A percentile compares a stretch with the other conserved stretches of the same genome.
These are phyloP conservation scores for Sanderia malayensis DNA, from an alignment of 30 jellyfish, hydroid and myxozoan species.

Conservation along the genomic window DNA sequence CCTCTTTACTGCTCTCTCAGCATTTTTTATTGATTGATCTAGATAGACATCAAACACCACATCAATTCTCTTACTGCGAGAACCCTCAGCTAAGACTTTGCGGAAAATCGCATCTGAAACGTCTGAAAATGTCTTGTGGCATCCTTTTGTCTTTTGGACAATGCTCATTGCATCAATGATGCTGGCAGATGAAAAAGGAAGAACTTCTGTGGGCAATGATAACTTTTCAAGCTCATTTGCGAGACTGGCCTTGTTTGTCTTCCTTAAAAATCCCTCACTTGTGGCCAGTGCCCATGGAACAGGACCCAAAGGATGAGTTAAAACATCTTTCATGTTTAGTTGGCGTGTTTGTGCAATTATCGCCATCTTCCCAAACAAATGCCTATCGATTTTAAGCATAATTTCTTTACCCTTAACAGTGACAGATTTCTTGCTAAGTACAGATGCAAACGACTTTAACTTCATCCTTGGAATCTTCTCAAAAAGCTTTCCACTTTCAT, in stretches of 20 bases:
- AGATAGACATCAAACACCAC: slow-evolving; percentile 37
- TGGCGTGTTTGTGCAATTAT: slow-evolving; percentile 41
- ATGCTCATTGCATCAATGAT: slow-evolving; percentile 28
- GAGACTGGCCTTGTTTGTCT: slow-evolving; percentile 44
- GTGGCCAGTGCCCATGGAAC: slow-evolving; percentile 51
- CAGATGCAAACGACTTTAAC: background rate
- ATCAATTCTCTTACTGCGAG: slow-evolving; percentile 16
- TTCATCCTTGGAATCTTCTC: slow-evolving; percentile 13
- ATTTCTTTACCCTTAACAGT: slow-evolving; percentile 1
- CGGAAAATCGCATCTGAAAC: slow-evolving; percentile 9
- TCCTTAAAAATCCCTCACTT: slow-evolving; percentile 17
- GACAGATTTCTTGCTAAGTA: background rate
- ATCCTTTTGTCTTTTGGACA: slow-evolving; percentile 14
- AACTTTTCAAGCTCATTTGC: slow-evolving; percentile 18
- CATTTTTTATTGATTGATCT: slow-evolving; percentile 6
- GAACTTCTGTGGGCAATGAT: slow-evolving; percentile 17
- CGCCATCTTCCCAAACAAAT: slow-evolving; percentile 26
- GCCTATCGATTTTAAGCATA: slow-evolving; percentile 24
- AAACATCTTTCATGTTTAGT: slow-evolving; percentile 44
- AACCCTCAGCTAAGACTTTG: background rate
- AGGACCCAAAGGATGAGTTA: slow-evolving; percentile 43
- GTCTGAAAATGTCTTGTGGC: slow-evolving; percentile 22
- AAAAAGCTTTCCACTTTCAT: slow-evolving; percentile 18
- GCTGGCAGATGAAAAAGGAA: slow-evolving; percentile 1
- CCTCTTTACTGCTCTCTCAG: slow-evolving; percentile 1